Evolutionary conservation across 2,888 invertebrate genomes (phyloP), one percentile per base, ranked within the genome.

Genomic region (Amblyjoppa proteus): DNA sequence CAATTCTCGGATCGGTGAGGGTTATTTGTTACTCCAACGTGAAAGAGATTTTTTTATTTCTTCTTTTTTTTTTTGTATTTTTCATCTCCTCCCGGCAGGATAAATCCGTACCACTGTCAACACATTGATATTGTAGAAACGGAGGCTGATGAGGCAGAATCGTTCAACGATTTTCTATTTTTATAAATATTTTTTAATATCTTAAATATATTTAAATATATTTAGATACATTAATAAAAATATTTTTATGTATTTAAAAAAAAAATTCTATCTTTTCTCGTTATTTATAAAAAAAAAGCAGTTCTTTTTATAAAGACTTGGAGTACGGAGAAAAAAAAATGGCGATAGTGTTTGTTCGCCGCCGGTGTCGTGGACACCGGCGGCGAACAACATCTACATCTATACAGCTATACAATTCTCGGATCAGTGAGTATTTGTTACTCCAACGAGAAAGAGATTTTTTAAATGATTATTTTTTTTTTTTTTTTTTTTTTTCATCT

Each of bases 11-110:
- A n/a, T 66, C 38, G 25, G 6, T 51, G 34, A 25, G 53, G 53
- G 51, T 53, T 76, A 51, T 75, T 76, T 53, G 51, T 76, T 66
- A 66, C 51, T 66, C 53, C 66, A 76, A 66, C 76, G 28, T 53
- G 34, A 76, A 76, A 51, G 64, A 38, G 16, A 61, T 66, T 64
- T 76, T 53, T 20, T 13, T 28, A 41, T 38, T 38, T 38, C 7
- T 31, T 38, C 20, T 66, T n/a, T 38, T 66, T 34, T 38, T 66
- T 66, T n/a, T 34, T 16, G n/a, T 38, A n/a, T 66, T n/a, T 66
- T 41, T 25, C 25, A 41, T n/a, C n/a, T 68, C 25, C 25, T 13
- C 1, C 38, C 25, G 66, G 41, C 66, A 76, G 51, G 38, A 76
- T 53, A 41, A 76, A 76, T 76, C 66, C 25, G 13, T 13, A 76